Conservation (phyloP, 1,140 invertebrate species). For the Temnothorax nylanderi region DNA sequence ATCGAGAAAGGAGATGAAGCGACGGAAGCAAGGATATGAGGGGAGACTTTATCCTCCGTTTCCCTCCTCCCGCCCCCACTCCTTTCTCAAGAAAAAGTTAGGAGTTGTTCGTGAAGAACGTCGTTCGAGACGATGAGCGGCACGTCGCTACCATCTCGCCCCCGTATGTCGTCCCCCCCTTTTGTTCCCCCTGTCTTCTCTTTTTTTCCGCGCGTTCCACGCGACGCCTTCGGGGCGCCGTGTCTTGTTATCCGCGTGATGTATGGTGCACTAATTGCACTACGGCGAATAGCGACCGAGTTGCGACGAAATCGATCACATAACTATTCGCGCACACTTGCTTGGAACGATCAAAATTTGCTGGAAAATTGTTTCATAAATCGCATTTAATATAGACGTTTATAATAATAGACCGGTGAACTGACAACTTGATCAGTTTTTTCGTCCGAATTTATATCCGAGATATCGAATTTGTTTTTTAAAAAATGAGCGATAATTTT, state of each 20-base stretch:
- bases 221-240: constrained; percentile 84
- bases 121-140: constrained; percentile 68
- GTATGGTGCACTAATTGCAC: constrained; percentile 85
- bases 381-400: background rate
- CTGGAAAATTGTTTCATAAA: background rate
- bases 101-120: constrained; percentile 73
- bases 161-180: constrained; percentile 56
- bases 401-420: background rate
- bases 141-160: constrained; percentile 65
- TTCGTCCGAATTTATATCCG: background rate
- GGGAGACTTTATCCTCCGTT: constrained; percentile 71
- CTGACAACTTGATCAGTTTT: background rate
- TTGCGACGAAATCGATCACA: constrained; percentile 65
- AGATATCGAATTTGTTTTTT: background rate
- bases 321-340: constrained; percentile 2
- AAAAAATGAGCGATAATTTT: background rate
- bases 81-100: constrained; percentile 73
- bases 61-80: background rate
- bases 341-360: constrained; percentile 54
- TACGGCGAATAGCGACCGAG: constrained; percentile 79
- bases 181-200: constrained; percentile 42
- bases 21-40: constrained; percentile 62
- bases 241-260: constrained; percentile 84
- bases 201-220: constrained; percentile 69
- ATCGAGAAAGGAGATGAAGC: constrained; percentile 53